Evolutionary conservation across 2,797 vertebrate species (phyloP).

Genomic region (Coracias cyanogaster): DNA sequence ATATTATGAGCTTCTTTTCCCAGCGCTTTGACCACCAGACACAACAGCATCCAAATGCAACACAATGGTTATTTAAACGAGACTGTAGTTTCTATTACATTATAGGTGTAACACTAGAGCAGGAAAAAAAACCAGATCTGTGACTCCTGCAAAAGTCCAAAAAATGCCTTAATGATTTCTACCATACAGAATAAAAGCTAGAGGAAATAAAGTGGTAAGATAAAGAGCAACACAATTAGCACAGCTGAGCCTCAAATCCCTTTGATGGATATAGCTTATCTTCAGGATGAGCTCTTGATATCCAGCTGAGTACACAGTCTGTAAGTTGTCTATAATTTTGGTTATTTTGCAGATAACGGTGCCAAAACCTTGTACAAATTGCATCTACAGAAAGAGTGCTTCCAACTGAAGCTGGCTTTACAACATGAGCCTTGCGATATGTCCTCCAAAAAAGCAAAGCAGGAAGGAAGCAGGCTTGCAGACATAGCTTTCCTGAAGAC

Average conservation of each 20-base stretch:
- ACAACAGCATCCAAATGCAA: slow-evolving; percentile 47
- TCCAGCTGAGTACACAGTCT: background rate
- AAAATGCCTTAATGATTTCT: background rate
- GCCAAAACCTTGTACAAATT: background rate
- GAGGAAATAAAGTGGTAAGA: background rate
- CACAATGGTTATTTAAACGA: slow-evolving; percentile 38
- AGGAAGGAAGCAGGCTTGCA: background rate
- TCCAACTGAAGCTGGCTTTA: background rate
- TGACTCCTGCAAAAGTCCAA: background rate
- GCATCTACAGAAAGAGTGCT: background rate
- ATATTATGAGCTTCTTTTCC: slow-evolving; percentile 70
- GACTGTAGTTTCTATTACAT: background rate
- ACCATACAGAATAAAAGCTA: background rate
- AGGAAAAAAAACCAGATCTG: background rate
- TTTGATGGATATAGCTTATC: background rate
- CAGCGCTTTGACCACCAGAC: slow-evolving; percentile 50
- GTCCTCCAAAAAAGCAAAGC: background rate
- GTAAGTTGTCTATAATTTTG: background rate
- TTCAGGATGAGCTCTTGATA: background rate
- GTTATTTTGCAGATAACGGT: background rate
- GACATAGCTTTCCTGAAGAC: background rate
- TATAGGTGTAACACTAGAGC: background rate
- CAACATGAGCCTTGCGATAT: background rate
- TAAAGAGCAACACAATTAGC: background rate
- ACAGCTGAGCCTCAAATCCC: background rate